phyloP scores from a whole-genome alignment of 2,113 vertebrate species.

The Vidua chalybeata region DNA sequence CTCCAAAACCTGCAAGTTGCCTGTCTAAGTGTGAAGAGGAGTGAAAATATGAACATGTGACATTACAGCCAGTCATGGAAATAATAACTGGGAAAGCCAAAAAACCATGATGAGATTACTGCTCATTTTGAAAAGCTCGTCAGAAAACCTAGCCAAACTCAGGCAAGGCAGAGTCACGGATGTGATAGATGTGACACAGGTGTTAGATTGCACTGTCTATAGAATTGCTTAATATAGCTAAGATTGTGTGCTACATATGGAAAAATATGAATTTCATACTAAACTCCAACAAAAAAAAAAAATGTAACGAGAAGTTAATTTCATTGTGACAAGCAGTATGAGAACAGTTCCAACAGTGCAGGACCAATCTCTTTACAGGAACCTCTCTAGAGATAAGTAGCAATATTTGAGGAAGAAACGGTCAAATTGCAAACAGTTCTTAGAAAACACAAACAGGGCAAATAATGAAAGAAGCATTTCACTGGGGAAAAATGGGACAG shows the following conservation, averaged over 20 bases:
- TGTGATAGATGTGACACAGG: background rate
- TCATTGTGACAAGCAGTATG: background rate
- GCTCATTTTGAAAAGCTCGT: background rate
- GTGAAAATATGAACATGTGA: background rate
- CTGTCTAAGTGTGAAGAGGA: background rate
- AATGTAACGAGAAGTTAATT: background rate
- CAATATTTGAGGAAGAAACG: background rate
- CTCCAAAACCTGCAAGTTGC: background rate
- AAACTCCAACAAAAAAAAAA: background rate
- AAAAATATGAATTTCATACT: background rate
- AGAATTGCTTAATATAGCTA: background rate
- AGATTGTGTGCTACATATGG: background rate
- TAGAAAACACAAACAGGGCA: background rate
- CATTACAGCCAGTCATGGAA: background rate
- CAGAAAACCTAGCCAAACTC: background rate
- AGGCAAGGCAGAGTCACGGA: background rate
- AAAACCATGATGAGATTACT: background rate
- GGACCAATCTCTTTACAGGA: background rate
- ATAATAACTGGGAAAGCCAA: background rate
- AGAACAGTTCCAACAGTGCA: background rate
- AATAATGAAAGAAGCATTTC: background rate
- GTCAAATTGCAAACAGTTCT: background rate
- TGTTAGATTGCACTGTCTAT: background rate
- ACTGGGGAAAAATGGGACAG: background rate
- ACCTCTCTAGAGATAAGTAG: background rate